These are phyloP conservation scores for Sinocyclocheilus grahami DNA, from an alignment of 2,113 vertebrate species.

Conservation along the genomic window DNA sequence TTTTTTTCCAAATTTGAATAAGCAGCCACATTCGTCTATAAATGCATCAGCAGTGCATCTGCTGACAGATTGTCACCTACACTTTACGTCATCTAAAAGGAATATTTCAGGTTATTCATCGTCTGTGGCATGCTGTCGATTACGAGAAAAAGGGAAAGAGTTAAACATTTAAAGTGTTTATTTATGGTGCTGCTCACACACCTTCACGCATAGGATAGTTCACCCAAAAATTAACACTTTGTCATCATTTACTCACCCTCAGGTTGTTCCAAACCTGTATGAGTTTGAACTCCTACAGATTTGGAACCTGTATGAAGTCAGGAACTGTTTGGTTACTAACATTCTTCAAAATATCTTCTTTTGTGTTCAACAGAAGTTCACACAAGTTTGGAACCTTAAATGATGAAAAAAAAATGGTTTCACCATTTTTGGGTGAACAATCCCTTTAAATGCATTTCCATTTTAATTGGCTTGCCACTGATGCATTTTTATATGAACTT, in stretches of 20 bases:
- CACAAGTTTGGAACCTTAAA: not conserved
- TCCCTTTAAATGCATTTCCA: not conserved
- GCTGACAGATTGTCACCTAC: slow-evolving; percentile 63
- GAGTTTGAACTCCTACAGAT: no score
- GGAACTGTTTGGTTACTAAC: not conserved
- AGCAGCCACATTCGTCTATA: slow-evolving; percentile 63
- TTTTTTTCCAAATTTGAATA: slow-evolving; percentile 61
- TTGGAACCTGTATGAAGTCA: no score
- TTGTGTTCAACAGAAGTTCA: not conserved
- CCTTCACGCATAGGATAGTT: not conserved
- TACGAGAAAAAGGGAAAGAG: not conserved
- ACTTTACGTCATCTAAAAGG: slow-evolving; percentile 33
- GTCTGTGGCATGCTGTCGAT: not conserved
- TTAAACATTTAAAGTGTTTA: not conserved
- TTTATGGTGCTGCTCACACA: not conserved
- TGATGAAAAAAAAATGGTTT: not conserved
- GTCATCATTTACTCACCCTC: not conserved
- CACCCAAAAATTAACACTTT: not conserved
- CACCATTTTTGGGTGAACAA: no score
- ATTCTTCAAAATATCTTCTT: not conserved
- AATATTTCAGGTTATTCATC: not conserved
- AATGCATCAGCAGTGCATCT: slow-evolving; percentile 67
- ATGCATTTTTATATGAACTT: not conserved
- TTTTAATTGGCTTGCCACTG: not conserved
- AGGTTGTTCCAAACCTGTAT: not conserved